phyloP scores from a whole-genome alignment of 1,140 invertebrate genomes.

The Scaptomyza graminum region DNA sequence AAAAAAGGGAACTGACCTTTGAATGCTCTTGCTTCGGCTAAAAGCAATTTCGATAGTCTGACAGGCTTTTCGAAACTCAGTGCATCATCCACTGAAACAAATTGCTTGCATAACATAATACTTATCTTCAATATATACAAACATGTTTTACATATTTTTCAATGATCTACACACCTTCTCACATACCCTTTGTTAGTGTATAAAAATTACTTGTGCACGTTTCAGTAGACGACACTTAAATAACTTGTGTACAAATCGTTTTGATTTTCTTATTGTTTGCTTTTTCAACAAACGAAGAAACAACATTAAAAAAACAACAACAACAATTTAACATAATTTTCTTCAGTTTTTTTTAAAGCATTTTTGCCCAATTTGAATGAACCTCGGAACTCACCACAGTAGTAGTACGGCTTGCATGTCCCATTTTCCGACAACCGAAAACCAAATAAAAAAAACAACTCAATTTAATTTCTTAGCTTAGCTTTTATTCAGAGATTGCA shows the following conservation, averaged over 20 bases:
- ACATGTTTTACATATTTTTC: neutral
- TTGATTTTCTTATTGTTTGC: slow-evolving; percentile 12
- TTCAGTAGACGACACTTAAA: slow-evolving; percentile 19
- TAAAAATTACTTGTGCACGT: slow-evolving; percentile 34
- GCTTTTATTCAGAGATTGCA: slow-evolving; percentile 38
- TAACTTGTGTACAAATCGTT: slow-evolving; percentile 23
- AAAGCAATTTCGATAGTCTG: too few relatives aligned
- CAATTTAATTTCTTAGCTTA: slow-evolving; percentile 61
- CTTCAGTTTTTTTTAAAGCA: slow-evolving; percentile 20
- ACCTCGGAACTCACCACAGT: slow-evolving; percentile 25
- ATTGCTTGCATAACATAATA: too few relatives aligned
- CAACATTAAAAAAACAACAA: neutral
- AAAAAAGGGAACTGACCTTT: neutral
- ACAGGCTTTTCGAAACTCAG: too few relatives aligned
- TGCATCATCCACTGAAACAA: too few relatives aligned
- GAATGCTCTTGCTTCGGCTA: neutral
- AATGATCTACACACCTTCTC: too few relatives aligned
- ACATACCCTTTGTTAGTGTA: slow-evolving; percentile 1
- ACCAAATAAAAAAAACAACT: slow-evolving; percentile 48
- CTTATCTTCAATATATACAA: too few relatives aligned
- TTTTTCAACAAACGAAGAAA: slow-evolving; percentile 30
- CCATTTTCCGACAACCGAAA: slow-evolving; percentile 16
- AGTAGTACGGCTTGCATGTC: slow-evolving; percentile 20
- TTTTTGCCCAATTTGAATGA: slow-evolving; percentile 20
- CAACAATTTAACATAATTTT: slow-evolving; percentile 68